These are phyloP conservation scores for Myopa tessellatipennis DNA, from an alignment of 2,888 invertebrate genomes.

Conservation along the genomic window DNA sequence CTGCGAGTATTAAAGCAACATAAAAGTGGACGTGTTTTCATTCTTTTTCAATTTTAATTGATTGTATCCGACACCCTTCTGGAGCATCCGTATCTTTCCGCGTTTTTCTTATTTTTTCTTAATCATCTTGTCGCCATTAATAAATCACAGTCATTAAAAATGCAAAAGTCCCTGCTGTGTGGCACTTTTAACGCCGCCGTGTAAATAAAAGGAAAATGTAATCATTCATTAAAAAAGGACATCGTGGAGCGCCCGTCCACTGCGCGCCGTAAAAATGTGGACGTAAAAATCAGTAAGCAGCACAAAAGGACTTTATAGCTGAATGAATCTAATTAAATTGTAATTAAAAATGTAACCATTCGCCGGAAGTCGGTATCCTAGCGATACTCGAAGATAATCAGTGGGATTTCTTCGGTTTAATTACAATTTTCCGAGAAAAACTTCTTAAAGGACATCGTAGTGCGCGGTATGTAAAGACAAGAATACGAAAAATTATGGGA, in stretches of 20 bases:
- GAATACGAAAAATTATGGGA: neutral
- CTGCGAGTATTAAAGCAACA: neutral
- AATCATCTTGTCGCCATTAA: constrained; percentile 66
- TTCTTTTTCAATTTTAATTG: constrained; percentile 45
- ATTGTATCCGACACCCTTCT: constrained; percentile 43
- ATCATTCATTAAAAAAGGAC: constrained; percentile 50
- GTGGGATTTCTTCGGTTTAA: constrained; percentile 36
- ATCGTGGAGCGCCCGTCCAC: constrained; percentile 35
- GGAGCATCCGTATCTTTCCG: constrained; percentile 47
- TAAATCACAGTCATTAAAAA: constrained; percentile 67
- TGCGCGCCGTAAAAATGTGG: constrained; percentile 34
- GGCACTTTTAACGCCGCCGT: constrained; percentile 26
- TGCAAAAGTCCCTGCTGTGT: constrained; percentile 54
- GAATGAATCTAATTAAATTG: constrained; percentile 70
- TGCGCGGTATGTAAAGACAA: neutral
- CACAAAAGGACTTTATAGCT: constrained; percentile 66
- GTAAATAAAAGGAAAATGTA: constrained; percentile 39
- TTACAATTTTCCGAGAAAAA: constrained; percentile 10
- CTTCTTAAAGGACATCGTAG: neutral
- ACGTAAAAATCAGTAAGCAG: constrained; percentile 38
- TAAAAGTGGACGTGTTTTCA: constrained; percentile 7
- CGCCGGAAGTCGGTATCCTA: constrained; percentile 65
- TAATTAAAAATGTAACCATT: constrained; percentile 68
- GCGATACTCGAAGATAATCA: constrained; percentile 57
- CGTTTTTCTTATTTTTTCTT: constrained; percentile 53